phyloP scores from a whole-genome alignment of 2,888 invertebrate species.

The Nephrocerus scutellatus region DNA sequence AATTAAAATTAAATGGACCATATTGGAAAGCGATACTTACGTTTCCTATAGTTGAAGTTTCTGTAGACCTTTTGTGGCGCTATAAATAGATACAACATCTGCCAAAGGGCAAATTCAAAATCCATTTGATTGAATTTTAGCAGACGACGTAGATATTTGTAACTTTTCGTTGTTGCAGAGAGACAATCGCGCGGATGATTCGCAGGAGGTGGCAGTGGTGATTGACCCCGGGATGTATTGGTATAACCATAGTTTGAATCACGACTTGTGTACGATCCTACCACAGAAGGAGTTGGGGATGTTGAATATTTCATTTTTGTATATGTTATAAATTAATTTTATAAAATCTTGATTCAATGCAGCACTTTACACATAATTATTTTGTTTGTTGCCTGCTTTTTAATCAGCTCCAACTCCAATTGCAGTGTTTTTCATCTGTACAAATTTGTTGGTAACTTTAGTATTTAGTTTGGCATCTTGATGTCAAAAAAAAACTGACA shows the following conservation, averaged over 20 bases:
- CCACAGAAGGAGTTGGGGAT: constrained; percentile 53
- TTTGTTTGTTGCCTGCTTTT: no score
- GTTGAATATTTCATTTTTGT: constrained; percentile 55
- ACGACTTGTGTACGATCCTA: constrained; percentile 38
- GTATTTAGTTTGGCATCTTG: no score
- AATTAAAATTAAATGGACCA: not conserved
- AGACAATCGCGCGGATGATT: constrained; percentile 64
- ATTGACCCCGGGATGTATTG: constrained; percentile 52
- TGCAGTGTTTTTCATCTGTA: no score
- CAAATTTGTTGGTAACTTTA: no score
- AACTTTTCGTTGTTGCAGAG: constrained; percentile 80
- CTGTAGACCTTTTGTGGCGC: constrained; percentile 95
- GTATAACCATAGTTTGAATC: constrained; percentile 29
- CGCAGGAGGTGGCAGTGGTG: constrained; percentile 63
- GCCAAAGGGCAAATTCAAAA: constrained; percentile 99
- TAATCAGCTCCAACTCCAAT: no score
- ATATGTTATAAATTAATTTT: not conserved
- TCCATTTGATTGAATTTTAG: constrained; percentile 97
- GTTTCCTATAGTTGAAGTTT: constrained; percentile 96
- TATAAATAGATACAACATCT: constrained; percentile 91
- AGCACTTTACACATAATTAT: no score
- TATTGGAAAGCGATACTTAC: constrained; percentile 53
- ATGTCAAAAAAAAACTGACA: no score
- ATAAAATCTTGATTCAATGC: no score
- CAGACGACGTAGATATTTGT: constrained; percentile 76